Percentiles rank a stretch among this genome's conserved stretches.
Evolutionary conservation across 2,888 invertebrate species (phyloP).

Genomic region (Norana najaformis): DNA sequence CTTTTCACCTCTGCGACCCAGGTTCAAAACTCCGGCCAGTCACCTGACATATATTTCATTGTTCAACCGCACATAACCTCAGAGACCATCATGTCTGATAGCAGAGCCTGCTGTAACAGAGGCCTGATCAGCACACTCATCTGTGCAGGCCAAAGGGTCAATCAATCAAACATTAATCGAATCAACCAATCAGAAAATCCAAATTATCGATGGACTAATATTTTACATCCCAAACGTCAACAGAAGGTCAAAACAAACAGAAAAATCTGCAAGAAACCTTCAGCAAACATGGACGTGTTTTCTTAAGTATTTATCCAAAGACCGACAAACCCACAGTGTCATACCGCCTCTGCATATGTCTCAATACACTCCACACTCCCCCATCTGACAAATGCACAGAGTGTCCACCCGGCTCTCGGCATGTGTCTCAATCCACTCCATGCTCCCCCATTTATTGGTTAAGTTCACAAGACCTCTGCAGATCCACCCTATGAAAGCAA

Average conservation of each 20-base stretch:
- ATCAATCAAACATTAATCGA: neutral
- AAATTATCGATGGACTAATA: neutral
- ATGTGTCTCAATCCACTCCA: neutral
- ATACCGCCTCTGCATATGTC: neutral
- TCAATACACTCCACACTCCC: neutral
- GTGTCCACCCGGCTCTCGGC: neutral
- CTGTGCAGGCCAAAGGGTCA: neutral
- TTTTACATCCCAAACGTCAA: neutral
- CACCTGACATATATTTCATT: too few species aligned
- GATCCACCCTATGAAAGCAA: neutral
- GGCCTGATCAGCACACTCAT: neutral
- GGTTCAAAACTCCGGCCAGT: too few species aligned
- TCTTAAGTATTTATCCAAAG: neutral
- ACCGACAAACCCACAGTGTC: neutral
- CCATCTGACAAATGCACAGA: neutral
- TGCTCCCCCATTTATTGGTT: neutral
- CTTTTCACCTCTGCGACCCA: too few species aligned
- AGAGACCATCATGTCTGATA: neutral
- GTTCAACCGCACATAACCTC: neutral
- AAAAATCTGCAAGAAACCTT: conserved; percentile 1
- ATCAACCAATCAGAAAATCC: neutral
- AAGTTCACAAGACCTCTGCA: neutral
- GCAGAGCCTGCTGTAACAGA: neutral
- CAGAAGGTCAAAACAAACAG: neutral
- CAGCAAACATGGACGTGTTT: neutral